These are phyloP conservation scores for Corella eumyota DNA, from an alignment of 23 tunicate species.

Conservation along the genomic window DNA sequence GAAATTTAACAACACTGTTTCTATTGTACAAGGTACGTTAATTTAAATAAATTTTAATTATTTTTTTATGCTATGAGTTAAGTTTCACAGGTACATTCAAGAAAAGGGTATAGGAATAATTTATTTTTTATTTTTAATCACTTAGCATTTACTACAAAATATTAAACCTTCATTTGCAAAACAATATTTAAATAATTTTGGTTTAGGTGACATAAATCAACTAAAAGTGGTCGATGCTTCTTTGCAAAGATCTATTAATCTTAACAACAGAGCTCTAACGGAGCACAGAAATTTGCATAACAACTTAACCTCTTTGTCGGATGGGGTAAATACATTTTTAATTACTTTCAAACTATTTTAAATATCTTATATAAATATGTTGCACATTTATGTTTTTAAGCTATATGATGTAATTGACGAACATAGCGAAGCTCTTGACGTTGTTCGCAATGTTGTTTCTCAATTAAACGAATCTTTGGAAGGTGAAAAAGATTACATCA, in stretches of 20 bases:
- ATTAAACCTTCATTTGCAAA: no score
- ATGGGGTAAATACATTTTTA: constrained; percentile 23
- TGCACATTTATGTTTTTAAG: no score
- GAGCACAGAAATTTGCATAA: constrained; percentile 40
- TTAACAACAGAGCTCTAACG: constrained; percentile 17
- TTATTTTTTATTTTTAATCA: no score
- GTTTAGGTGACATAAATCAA: constrained; percentile 2
- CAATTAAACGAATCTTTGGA: constrained; percentile 41
- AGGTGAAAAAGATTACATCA: constrained; percentile 39
- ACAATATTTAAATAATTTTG: neutral
- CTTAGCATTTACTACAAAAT: no score
- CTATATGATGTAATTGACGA: constrained; percentile 25
- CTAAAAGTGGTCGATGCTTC: constrained; percentile 21
- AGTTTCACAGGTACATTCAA: no score
- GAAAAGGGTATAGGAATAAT: no score
- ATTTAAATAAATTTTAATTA: no score
- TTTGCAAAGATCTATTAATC: constrained; percentile 18
- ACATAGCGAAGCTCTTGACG: constrained; percentile 48
- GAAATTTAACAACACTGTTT: no score
- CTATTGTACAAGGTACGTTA: no score
- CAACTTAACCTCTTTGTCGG: constrained; percentile 29
- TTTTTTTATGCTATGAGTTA: no score
- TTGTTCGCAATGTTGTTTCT: constrained; percentile 38
- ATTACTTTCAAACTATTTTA: no score
- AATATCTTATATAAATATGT: no score